These are phyloP conservation scores for Drosophila monieri DNA, from an alignment of 2,888 invertebrate species.

Conservation along the genomic window DNA sequence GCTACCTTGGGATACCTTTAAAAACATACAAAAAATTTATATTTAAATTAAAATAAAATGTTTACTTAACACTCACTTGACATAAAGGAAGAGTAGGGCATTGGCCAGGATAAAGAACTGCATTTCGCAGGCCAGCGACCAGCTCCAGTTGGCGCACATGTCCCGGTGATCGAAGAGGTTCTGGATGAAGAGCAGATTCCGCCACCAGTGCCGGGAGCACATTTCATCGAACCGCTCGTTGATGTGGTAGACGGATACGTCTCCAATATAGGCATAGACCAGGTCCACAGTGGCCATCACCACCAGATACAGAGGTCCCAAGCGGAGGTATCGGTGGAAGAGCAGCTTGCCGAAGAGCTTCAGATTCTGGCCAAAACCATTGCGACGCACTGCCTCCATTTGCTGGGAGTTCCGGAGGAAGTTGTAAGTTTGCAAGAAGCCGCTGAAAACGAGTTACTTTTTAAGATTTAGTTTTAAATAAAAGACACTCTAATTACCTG, in stretches of 20 bases:
- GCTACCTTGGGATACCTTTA: slow-evolving; percentile 76
- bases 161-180: slow-evolving; percentile 82
- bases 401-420: slow-evolving; percentile 80
- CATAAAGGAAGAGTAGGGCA: slow-evolving; percentile 80
- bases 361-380: slow-evolving; percentile 67
- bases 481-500: slow-evolving; percentile 63
- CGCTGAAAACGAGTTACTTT: slow-evolving; percentile 58
- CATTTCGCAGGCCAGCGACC: slow-evolving; percentile 84
- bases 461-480: background rate
- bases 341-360: slow-evolving; percentile 79
- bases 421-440: slow-evolving; percentile 82
- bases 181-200: slow-evolving; percentile 83
- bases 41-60: no score
- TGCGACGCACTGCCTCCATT: slow-evolving; percentile 74
- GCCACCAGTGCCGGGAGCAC: slow-evolving; percentile 83
- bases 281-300: slow-evolving; percentile 81
- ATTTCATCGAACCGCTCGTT: slow-evolving; percentile 83
- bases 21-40: slow-evolving; percentile 1
- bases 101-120: slow-evolving; percentile 83
- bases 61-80: slow-evolving; percentile 72
- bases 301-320: slow-evolving; percentile 82
- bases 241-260: slow-evolving; percentile 83
- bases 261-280: slow-evolving; percentile 80
- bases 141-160: slow-evolving; percentile 84
- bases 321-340: slow-evolving; percentile 82